A percentile compares a stretch with the other conserved stretches of the same genome.
phyloP scores from a whole-genome alignment of 2,113 vertebrate species.

The Gymnogyps californianus region DNA sequence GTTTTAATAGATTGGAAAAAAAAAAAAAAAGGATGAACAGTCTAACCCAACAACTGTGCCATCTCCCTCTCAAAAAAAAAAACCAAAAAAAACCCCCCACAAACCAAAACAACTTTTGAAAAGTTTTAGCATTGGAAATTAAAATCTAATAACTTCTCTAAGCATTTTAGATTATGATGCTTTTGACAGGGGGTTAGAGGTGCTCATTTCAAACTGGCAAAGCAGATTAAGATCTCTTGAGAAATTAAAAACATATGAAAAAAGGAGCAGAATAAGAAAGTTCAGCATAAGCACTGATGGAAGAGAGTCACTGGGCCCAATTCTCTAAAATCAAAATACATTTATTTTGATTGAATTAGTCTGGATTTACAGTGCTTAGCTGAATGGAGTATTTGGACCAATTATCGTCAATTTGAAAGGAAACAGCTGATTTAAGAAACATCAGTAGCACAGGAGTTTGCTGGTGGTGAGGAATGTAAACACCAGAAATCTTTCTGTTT shows the following conservation, averaged over 20 bases:
- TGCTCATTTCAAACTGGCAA: background rate
- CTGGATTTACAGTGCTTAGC: background rate
- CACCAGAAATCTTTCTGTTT: background rate
- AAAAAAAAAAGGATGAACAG: background rate
- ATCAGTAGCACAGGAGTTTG: background rate
- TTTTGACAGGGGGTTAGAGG: background rate
- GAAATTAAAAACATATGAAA: background rate
- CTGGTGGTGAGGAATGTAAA: background rate
- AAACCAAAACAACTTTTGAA: background rate
- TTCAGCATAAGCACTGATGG: background rate
- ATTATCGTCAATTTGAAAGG: background rate
- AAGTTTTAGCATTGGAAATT: background rate
- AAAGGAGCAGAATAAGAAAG: background rate
- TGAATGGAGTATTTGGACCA: background rate
- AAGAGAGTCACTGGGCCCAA: background rate
- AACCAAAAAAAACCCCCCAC: too few relatives aligned
- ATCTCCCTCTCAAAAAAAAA: background rate
- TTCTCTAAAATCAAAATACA: background rate
- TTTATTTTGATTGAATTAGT: background rate
- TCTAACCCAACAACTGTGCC: background rate
- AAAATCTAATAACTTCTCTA: background rate
- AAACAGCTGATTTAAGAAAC: background rate
- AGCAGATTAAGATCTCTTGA: background rate
- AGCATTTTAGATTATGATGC: background rate
- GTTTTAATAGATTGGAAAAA: background rate